These are phyloP conservation scores for Falco naumanni DNA, from an alignment of 2,797 vertebrate genomes.

Conservation along the genomic window DNA sequence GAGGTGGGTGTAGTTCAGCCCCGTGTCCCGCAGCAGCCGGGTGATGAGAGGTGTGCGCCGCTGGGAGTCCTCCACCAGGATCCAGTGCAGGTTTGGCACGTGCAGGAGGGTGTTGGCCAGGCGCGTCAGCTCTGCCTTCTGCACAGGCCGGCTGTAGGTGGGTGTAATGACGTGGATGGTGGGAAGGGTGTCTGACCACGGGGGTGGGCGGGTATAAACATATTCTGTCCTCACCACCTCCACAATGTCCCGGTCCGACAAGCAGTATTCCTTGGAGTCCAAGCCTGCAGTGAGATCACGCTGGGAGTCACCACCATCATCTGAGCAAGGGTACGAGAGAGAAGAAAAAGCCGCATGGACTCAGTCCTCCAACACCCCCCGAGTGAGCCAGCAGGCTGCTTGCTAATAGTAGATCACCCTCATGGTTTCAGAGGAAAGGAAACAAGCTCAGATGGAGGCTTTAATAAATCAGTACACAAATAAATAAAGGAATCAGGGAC, in stretches of 20 bases:
- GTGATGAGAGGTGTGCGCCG: conserved; percentile 90
- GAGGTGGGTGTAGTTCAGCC: conserved; percentile 97
- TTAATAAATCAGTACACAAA: background rate
- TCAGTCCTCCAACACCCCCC: background rate
- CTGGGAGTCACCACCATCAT: conserved; percentile 88
- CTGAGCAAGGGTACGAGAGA: conserved; percentile 75
- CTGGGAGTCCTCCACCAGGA: conserved; percentile 95
- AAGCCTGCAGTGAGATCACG: conserved; percentile 83
- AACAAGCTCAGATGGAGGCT: background rate
- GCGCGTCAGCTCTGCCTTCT: conserved; percentile 95
- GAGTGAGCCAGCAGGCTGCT: background rate
- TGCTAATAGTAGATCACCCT: background rate
- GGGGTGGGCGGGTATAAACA: conserved; percentile 93
- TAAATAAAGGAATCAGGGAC: conserved; percentile 21
- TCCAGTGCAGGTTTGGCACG: conserved; percentile 97
- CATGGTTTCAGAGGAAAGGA: background rate
- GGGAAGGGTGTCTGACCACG: conserved; percentile 94
- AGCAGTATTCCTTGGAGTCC: conserved; percentile 96
- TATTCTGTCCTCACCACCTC: conserved; percentile 99
- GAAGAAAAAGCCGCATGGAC: conserved; percentile 40
- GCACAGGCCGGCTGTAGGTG: conserved; percentile 95
- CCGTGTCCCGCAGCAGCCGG: conserved; percentile 89
- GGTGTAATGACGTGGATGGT: conserved; percentile 97
- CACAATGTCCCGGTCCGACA: conserved; percentile 95
- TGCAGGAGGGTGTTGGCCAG: conserved; percentile 95